These are phyloP conservation scores for Anthoptus insignis DNA, from an alignment of 2,888 invertebrate genomes.

Conservation along the genomic window DNA sequence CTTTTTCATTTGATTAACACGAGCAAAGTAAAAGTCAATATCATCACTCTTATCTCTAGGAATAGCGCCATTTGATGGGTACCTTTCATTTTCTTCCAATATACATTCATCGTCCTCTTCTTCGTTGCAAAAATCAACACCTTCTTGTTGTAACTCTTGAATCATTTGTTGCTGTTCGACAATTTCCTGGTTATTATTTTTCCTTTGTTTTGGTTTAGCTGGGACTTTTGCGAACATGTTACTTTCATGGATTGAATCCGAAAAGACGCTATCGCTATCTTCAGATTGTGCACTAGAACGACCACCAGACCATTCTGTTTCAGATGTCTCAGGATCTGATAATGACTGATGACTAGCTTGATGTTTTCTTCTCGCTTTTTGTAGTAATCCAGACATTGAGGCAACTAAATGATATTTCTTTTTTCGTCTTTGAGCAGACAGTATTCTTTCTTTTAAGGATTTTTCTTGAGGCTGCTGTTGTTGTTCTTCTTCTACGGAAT, in stretches of 20 bases:
- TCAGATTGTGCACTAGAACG: slow-evolving; percentile 90
- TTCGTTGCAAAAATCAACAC: slow-evolving; percentile 70
- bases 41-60: slow-evolving; percentile 83
- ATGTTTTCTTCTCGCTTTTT: slow-evolving; percentile 93
- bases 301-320: slow-evolving; percentile 89
- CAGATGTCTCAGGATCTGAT: slow-evolving; percentile 93
- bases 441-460: slow-evolving; percentile 77
- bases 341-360: slow-evolving; percentile 88
- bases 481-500: slow-evolving; percentile 82
- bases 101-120: slow-evolving; percentile 69
- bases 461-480: slow-evolving; percentile 82
- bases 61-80: slow-evolving; percentile 56
- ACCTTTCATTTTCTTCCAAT: slow-evolving; percentile 73
- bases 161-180: slow-evolving; percentile 81
- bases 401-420: slow-evolving; percentile 94
- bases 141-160: slow-evolving; percentile 81
- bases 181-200: slow-evolving; percentile 81
- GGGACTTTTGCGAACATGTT: slow-evolving; percentile 89
- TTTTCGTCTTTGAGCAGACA: slow-evolving; percentile 88
- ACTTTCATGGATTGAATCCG: slow-evolving; percentile 89
- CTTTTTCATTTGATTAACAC: slow-evolving; percentile 85
- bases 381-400: slow-evolving; percentile 94
- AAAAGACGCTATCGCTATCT: slow-evolving; percentile 92
- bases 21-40: slow-evolving; percentile 83
- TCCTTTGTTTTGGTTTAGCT: slow-evolving; percentile 75